These are phyloP conservation scores for Troilus luridus DNA, from an alignment of 2,888 invertebrate species.

Conservation along the genomic window DNA sequence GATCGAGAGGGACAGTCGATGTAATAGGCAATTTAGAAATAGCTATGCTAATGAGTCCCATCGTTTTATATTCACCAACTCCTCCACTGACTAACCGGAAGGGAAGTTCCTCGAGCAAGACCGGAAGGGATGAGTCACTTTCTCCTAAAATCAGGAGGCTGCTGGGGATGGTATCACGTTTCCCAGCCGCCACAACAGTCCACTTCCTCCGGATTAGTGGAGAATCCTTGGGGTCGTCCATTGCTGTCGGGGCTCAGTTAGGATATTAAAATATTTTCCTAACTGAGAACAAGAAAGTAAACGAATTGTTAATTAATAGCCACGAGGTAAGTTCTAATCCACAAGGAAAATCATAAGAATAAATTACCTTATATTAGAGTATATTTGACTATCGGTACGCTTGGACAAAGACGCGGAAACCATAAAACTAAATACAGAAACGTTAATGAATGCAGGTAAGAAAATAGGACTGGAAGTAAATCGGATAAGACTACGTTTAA, in stretches of 20 bases:
- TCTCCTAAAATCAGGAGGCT: conserved; percentile 42
- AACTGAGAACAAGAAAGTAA: too few relatives aligned
- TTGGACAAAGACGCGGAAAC: too few relatives aligned
- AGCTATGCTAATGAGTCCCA: conserved; percentile 12
- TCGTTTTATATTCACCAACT: conserved; percentile 26
- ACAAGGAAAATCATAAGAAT: too few relatives aligned
- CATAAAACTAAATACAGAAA: too few relatives aligned
- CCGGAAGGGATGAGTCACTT: conserved; percentile 46
- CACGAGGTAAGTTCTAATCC: too few relatives aligned
- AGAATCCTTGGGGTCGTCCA: background rate
- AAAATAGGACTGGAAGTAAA: too few relatives aligned
- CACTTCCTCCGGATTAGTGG: conserved; percentile 24
- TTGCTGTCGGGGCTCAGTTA: background rate
- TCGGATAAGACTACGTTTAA: too few relatives aligned
- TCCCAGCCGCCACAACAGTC: background rate
- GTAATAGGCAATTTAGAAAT: conserved; percentile 25
- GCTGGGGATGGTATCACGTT: conserved; percentile 11
- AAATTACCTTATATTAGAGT: too few relatives aligned
- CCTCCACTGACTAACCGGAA: conserved; percentile 38
- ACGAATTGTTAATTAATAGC: too few relatives aligned
- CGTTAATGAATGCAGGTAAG: too few relatives aligned
- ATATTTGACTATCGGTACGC: too few relatives aligned
- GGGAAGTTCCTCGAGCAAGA: conserved; percentile 40
- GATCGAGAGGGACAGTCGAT: background rate
- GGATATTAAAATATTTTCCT: background rate